phyloP scores from a whole-genome alignment of 1,140 invertebrate genomes.

The Tetraneura akinire region DNA sequence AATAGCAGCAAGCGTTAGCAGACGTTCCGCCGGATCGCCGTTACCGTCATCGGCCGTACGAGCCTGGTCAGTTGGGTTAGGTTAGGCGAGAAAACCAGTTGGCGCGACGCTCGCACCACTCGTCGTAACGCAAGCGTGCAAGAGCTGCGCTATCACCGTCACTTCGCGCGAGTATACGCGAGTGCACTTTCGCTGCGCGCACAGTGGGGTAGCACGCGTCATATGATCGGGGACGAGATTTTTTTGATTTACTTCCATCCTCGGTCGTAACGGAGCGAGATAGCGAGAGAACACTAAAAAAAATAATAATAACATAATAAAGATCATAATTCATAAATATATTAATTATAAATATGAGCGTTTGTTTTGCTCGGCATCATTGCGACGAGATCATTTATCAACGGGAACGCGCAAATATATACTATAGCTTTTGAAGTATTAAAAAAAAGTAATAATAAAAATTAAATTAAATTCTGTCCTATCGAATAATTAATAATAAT shows the following conservation, averaged over 20 bases:
- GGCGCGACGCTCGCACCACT: constrained; percentile 4
- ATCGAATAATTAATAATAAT: too few relatives aligned
- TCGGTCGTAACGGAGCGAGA: neutral
- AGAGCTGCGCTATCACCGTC: neutral
- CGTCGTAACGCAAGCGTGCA: neutral
- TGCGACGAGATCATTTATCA: neutral
- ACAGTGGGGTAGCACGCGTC: too few relatives aligned
- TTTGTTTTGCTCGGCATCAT: neutral
- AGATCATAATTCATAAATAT: too few relatives aligned
- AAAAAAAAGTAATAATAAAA: too few relatives aligned
- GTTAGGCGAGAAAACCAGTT: constrained; percentile 42
- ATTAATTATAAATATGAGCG: too few relatives aligned
- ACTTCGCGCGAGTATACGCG: neutral
- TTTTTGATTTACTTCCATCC: neutral
- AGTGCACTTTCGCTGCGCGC: too few relatives aligned
- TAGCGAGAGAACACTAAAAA: neutral
- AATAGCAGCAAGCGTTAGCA: neutral
- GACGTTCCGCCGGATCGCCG: constrained; percentile 25
- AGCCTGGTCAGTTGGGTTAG: constrained; percentile 45
- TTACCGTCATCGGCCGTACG: neutral
- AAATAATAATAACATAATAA: too few relatives aligned
- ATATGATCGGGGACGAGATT: neutral
- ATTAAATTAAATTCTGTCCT: too few relatives aligned
- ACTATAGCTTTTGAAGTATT: too few relatives aligned
- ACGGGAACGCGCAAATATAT: too few relatives aligned